Evolutionary conservation across 2,797 vertebrate species (phyloP).

Genomic region (Typhlichthys eigenmanni): DNA sequence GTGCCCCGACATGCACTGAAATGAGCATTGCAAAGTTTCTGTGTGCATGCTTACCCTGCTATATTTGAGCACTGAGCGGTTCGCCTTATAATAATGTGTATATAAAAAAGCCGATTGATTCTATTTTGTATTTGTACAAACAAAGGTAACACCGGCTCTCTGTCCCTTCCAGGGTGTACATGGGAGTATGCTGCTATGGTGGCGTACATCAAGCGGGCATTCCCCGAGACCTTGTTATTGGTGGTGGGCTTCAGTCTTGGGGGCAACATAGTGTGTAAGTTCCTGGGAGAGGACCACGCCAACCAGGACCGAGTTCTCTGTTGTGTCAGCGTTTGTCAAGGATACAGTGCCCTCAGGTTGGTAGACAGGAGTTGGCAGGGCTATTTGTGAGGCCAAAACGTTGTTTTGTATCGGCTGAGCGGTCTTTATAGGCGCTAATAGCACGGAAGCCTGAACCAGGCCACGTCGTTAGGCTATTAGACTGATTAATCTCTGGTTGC

Average conservation of each 20-base stretch:
- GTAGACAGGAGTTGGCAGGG: slow-evolving; percentile 36
- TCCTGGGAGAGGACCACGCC: slow-evolving; percentile 85
- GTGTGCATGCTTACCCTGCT: too few relatives aligned
- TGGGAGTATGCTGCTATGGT: slow-evolving; percentile 98
- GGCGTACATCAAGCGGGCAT: slow-evolving; percentile 82
- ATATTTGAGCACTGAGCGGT: too few relatives aligned
- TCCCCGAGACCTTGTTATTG: slow-evolving; percentile 83
- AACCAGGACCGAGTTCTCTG: slow-evolving; percentile 93
- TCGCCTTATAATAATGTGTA: background rate
- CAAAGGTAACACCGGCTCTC: slow-evolving; percentile 11
- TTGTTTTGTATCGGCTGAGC: too few relatives aligned
- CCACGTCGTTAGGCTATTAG: too few relatives aligned
- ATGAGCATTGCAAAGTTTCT: too few relatives aligned
- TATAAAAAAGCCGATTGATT: too few relatives aligned
- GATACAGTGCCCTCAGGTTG: slow-evolving; percentile 90
- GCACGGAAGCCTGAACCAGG: too few relatives aligned
- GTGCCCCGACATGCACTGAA: too few relatives aligned
- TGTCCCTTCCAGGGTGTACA: slow-evolving; percentile 84
- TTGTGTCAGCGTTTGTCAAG: slow-evolving; percentile 93
- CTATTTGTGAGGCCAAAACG: background rate
- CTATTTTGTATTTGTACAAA: background rate
- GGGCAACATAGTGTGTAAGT: slow-evolving; percentile 95
- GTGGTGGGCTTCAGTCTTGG: slow-evolving; percentile 95
- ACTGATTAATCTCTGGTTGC: too few relatives aligned
- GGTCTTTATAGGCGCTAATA: too few relatives aligned